Percentiles rank a stretch among this genome's conserved stretches.
Conservation (phyloP, 1,140 invertebrate species). For the Helicoverpa armigera region DNA sequence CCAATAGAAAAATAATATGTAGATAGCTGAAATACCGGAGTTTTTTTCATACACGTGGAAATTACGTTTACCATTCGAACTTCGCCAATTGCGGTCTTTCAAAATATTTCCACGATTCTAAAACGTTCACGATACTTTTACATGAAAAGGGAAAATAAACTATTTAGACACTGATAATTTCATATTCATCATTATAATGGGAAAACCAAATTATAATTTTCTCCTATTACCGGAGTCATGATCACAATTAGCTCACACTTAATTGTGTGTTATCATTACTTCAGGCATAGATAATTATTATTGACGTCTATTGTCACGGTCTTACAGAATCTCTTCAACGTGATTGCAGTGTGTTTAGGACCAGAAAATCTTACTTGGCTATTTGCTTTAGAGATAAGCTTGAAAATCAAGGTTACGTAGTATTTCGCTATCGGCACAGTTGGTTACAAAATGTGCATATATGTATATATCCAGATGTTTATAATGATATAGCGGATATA, state of each 20-base stretch:
- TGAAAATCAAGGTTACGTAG: neutral
- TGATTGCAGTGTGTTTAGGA: constrained; percentile 43
- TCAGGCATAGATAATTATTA: constrained; percentile 15
- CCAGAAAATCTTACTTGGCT: neutral
- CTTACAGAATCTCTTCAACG: constrained; percentile 44
- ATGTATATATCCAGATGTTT: constrained; percentile 2
- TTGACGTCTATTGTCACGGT: constrained; percentile 47
- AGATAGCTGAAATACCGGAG: neutral
- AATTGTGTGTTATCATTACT: constrained; percentile 21
- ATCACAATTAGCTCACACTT: neutral
- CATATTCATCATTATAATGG: neutral
- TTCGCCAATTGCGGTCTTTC: too few relatives aligned
- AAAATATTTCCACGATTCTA: too few relatives aligned
- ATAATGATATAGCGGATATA: too few relatives aligned
- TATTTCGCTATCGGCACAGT: neutral
- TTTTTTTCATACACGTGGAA: too few relatives aligned
- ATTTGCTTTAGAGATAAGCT: neutral
- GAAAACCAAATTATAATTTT: neutral
- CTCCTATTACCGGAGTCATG: neutral
- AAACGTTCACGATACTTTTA: too few relatives aligned
- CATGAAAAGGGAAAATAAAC: too few relatives aligned
- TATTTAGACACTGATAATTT: too few relatives aligned
- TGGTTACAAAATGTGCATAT: neutral
- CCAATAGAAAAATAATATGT: neutral
- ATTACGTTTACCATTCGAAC: too few relatives aligned